These are phyloP conservation scores for Tridacna crocea DNA, from an alignment of 2,888 invertebrate genomes.

Conservation along the genomic window DNA sequence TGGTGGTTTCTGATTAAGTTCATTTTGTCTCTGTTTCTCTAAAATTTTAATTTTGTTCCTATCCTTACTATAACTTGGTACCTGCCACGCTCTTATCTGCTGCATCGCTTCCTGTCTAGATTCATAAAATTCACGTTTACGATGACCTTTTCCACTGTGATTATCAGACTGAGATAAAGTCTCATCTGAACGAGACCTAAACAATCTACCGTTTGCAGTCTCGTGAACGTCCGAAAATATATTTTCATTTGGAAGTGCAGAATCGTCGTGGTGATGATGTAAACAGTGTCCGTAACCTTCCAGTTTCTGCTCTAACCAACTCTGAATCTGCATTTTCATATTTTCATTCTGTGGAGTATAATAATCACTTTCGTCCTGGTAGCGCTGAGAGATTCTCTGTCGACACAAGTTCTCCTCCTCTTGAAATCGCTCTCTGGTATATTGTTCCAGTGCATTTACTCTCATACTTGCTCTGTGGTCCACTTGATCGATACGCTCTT, in stretches of 20 bases:
- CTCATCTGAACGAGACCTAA: conserved; percentile 82
- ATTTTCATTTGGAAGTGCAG: conserved; percentile 74
- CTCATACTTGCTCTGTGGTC: conserved; percentile 86
- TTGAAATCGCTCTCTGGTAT: conserved; percentile 87
- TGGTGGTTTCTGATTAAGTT: background rate
- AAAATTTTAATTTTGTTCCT: conserved; percentile 52
- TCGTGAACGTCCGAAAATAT: conserved; percentile 74
- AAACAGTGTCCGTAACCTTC: conserved; percentile 78
- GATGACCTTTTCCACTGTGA: conserved; percentile 88
- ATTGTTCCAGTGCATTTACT: conserved; percentile 73
- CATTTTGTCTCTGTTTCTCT: conserved; percentile 42
- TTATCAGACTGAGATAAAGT: conserved; percentile 85
- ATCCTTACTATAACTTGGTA: conserved; percentile 67
- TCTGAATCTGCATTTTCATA: conserved; percentile 76
- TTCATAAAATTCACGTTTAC: conserved; percentile 78
- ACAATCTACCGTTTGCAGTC: conserved; percentile 76
- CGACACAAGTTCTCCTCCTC: conserved; percentile 88
- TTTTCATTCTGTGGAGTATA: conserved; percentile 63
- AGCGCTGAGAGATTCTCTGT: conserved; percentile 88
- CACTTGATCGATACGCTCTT: conserved; percentile 92
- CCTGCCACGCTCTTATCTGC: conserved; percentile 79
- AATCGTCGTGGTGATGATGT: conserved; percentile 80
- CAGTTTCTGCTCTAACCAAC: conserved; percentile 78
- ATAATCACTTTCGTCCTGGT: conserved; percentile 86
- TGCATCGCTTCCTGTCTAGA: conserved; percentile 79